Evolutionary conservation across 2,113 vertebrate genomes (phyloP), one percentile per base, ranked within the genome.

Genomic region (Meriones unguiculatus): DNA sequence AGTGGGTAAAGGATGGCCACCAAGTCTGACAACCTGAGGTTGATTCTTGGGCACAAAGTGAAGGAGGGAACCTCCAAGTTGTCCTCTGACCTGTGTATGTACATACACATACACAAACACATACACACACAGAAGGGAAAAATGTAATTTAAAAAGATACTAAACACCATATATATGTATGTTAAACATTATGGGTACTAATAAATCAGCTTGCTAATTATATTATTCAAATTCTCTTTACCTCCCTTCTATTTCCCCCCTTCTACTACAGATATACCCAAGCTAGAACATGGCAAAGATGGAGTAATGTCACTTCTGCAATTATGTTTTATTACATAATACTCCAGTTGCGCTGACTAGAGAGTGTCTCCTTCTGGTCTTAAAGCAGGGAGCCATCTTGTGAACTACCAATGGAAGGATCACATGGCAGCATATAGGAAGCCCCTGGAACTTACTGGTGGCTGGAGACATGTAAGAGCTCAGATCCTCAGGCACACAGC

Each of bases 171-270:
- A 41, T 46, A 46, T 46, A 91, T 46, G 50, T 10, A 77, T 75
- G 25, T 90, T 46, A 76, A 72, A 85, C 15, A 65, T 85, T 59
- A 85, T 18, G 76, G 14, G 22, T 35, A 85, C 72, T 65, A 69
- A 57, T n/a, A 90, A 69, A 57, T 94, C 50, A 86, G 52, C 50
- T 70, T 94, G 62, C n/a, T 91, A 89, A 75, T 38, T 67, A 52
- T 70, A 15, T 62, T 81, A 69, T 50, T 78, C 30, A 78, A 70
- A 86, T 94, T 93, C 62, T 86, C 50, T 88, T 50, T 72, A 38
- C 50, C 28, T 22, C 46, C 17, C 38, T n/a, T 38, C n/a, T 4
- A 20, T 38, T 57, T 64, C 52, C n/a, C 32, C 81, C 24, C 14
- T 17, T 69, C 62, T 24, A 20, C 65, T 14, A 35, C 4, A 25